Percentiles rank a stretch among this genome's conserved stretches.
Evolutionary conservation across 2,888 invertebrate species (phyloP).

Genomic region (Gymnocheta viridis): DNA sequence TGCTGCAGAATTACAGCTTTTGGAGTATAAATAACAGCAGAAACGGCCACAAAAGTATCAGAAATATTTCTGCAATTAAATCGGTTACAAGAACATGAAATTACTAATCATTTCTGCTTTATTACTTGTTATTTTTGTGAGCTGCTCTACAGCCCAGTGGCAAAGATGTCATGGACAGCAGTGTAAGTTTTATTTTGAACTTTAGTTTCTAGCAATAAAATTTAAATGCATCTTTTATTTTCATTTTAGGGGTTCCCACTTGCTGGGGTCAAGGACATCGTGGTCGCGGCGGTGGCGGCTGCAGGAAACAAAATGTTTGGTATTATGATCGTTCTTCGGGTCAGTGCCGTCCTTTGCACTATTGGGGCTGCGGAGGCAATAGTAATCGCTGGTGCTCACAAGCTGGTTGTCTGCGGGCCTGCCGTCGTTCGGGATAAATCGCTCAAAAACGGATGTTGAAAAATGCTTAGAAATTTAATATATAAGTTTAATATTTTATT

Average conservation of each 20-base stretch:
- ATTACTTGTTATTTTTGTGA: not conserved
- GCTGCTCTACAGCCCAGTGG: not conserved
- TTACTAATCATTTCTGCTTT: not conserved
- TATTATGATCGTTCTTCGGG: constrained; percentile 24
- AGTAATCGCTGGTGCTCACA: constrained; percentile 58
- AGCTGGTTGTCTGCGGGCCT: constrained; percentile 15
- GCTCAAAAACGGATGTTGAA: not conserved
- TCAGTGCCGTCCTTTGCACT: constrained; percentile 29
- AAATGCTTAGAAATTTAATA: not conserved
- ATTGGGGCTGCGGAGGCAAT: constrained; percentile 59
- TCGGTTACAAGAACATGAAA: not conserved
- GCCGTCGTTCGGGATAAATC: constrained; percentile 9
- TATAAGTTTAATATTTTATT: too few species aligned
- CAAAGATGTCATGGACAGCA: not conserved
- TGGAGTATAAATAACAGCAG: not conserved
- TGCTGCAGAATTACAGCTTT: too few species aligned
- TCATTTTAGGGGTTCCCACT: not conserved
- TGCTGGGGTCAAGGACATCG: not conserved
- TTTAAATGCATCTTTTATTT: not conserved
- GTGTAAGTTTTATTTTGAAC: not conserved
- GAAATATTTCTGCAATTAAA: not conserved
- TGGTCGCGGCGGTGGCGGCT: constrained; percentile 1
- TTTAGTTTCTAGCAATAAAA: not conserved
- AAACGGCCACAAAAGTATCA: not conserved
- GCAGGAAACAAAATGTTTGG: constrained; percentile 23